A percentile compares a stretch with the other conserved stretches of the same genome.
Conservation (phyloP, 2,888 invertebrate species). For the Euplagia quadripunctaria region DNA sequence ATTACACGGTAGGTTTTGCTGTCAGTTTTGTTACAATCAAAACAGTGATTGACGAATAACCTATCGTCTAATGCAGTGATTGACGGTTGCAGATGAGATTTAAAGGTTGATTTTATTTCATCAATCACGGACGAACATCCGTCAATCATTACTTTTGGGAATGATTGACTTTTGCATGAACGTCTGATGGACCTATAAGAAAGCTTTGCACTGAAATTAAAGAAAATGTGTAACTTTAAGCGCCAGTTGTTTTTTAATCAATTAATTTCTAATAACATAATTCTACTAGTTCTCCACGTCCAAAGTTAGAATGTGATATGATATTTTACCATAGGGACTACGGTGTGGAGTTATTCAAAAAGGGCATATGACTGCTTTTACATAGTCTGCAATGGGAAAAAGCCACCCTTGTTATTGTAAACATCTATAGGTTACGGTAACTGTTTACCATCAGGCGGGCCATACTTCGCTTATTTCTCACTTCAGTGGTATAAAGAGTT, state of each 20-base stretch:
- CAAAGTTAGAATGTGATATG: background rate
- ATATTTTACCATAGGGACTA: background rate
- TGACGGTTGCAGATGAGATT: too few species aligned
- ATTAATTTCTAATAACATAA: too few species aligned
- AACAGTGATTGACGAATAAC: too few species aligned
- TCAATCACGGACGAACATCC: too few species aligned
- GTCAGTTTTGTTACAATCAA: too few species aligned
- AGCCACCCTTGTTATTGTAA: too few species aligned
- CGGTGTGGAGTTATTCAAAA: background rate
- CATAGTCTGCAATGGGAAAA: background rate
- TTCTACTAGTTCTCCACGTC: background rate
- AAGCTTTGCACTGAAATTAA: background rate
- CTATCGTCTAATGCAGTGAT: too few species aligned
- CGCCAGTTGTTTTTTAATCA: background rate
- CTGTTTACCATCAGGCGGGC: background rate
- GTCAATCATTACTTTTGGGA: too few species aligned
- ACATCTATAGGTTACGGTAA: background rate
- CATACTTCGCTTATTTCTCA: background rate
- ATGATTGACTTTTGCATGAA: too few species aligned
- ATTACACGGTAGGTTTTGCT: too few species aligned
- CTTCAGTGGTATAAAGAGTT: background rate
- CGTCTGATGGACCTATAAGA: too few species aligned
- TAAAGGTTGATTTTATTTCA: too few species aligned
- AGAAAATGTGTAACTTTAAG: background rate
- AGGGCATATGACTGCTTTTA: background rate